Conservation (phyloP, 2,888 invertebrate species). For the Eulithis testata region DNA sequence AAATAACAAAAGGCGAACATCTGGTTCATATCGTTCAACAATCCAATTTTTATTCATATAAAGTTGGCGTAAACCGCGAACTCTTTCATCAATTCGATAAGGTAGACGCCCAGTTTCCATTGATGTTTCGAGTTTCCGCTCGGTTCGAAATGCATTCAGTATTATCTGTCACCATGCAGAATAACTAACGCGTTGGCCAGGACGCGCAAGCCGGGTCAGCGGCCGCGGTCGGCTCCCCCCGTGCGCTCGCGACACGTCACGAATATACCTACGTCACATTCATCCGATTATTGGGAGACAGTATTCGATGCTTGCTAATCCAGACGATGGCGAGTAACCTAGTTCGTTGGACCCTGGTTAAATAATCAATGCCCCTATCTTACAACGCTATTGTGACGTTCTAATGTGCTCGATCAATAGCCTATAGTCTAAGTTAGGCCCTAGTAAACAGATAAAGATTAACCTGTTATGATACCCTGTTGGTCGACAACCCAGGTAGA, state of each 20-base stretch:
- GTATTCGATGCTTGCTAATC: constrained; percentile 3
- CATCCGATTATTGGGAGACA: constrained; percentile 38
- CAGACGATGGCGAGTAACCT: background rate
- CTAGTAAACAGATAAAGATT: no score
- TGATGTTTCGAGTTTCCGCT: constrained; percentile 7
- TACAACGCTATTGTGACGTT: no score
- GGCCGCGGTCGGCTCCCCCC: constrained; percentile 52
- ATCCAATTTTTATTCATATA: constrained; percentile 2
- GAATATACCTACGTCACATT: constrained; percentile 59
- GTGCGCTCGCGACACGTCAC: constrained; percentile 62
- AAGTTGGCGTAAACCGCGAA: background rate
- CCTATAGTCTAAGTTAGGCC: no score
- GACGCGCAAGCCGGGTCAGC: constrained; percentile 48
- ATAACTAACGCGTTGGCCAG: constrained; percentile 57
- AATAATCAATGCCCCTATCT: no score
- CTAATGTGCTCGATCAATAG: no score
- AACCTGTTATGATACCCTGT: no score
- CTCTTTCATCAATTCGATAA: no score
- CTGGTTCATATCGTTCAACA: background rate
- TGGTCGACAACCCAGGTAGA: no score
- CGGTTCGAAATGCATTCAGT: constrained; percentile 32
- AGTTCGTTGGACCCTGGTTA: background rate
- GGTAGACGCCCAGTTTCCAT: background rate
- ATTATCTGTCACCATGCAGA: constrained; percentile 53
- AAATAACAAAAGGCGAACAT: background rate